These are phyloP conservation scores for Oostethus manadensis DNA, from an alignment of 2,113 vertebrate genomes.

Conservation along the genomic window DNA sequence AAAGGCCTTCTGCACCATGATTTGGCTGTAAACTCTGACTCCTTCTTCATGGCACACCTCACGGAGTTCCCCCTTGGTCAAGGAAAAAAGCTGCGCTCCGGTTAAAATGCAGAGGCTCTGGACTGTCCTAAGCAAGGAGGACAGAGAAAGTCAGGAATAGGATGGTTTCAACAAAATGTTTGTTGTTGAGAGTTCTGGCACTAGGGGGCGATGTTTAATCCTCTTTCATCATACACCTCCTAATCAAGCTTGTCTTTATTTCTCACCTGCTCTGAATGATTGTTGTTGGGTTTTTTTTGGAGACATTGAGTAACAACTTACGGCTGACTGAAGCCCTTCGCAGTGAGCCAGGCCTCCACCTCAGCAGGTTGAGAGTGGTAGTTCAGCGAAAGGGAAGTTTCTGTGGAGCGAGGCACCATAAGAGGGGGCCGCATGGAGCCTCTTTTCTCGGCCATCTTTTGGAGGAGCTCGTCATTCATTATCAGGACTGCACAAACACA, in stretches of 20 bases:
- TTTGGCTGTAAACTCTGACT: slow-evolving; percentile 73
- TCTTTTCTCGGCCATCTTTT: slow-evolving; percentile 56
- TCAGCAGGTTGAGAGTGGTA: slow-evolving; percentile 64
- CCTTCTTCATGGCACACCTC: slow-evolving; percentile 65
- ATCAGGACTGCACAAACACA: slow-evolving; percentile 50
- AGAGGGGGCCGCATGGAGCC: slow-evolving; percentile 24
- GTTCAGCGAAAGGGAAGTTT: slow-evolving; percentile 52
- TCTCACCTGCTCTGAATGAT: background rate
- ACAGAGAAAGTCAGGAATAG: background rate
- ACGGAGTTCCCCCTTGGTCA: slow-evolving; percentile 68
- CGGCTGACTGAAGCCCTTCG: slow-evolving; percentile 75
- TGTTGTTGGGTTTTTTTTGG: background rate
- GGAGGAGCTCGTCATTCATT: slow-evolving; percentile 73
- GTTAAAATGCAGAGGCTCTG: slow-evolving; percentile 59
- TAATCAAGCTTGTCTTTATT: too few species aligned
- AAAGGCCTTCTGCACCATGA: slow-evolving; percentile 77
- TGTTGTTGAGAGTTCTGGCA: slow-evolving; percentile 7
- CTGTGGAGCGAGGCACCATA: slow-evolving; percentile 41
- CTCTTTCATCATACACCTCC: too few species aligned
- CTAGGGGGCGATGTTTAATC: slow-evolving; percentile 14
- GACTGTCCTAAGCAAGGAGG: slow-evolving; percentile 56
- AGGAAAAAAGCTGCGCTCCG: slow-evolving; percentile 72
- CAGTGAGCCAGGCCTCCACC: slow-evolving; percentile 75
- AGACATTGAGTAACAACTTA: slow-evolving; percentile 37
- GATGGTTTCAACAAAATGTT: background rate